Evolutionary conservation across 2,797 vertebrate genomes (phyloP).

Genomic region (Benthosema pterotum): DNA sequence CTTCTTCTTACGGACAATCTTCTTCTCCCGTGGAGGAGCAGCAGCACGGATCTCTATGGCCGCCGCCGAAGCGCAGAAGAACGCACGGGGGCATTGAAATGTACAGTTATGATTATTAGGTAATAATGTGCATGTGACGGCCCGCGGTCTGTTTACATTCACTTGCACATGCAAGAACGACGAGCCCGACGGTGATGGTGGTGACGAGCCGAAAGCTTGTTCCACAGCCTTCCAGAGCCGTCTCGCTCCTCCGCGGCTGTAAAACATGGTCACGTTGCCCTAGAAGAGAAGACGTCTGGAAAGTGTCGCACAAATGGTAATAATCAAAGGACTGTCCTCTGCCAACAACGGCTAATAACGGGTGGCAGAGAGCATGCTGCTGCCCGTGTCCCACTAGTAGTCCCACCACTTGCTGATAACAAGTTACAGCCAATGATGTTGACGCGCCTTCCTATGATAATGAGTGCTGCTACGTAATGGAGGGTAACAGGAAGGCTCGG

Average conservation of each 20-base stretch:
- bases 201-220: constrained; percentile 36
- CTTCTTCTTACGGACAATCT: neutral
- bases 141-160: constrained; percentile 25
- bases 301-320: neutral
- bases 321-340: neutral
- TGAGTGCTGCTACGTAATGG: constrained; percentile 2
- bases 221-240: constrained; percentile 44
- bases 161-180: constrained; percentile 44
- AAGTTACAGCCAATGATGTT: constrained; percentile 61
- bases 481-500: too few relatives aligned
- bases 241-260: constrained; percentile 44
- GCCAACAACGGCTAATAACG: neutral
- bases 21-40: neutral
- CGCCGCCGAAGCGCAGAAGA: constrained; percentile 16
- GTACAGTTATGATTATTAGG: constrained; percentile 34
- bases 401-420: constrained; percentile 44
- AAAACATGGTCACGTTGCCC: constrained; percentile 48
- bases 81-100: constrained; percentile 24
- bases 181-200: constrained; percentile 33
- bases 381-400: constrained; percentile 38
- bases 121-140: constrained; percentile 47
- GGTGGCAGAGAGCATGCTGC: constrained; percentile 52
- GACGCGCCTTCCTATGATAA: constrained; percentile 59
- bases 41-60: neutral
- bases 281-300: neutral